These are phyloP conservation scores for Cisticola juncidis DNA, from an alignment of 2,113 vertebrate genomes.

Conservation along the genomic window DNA sequence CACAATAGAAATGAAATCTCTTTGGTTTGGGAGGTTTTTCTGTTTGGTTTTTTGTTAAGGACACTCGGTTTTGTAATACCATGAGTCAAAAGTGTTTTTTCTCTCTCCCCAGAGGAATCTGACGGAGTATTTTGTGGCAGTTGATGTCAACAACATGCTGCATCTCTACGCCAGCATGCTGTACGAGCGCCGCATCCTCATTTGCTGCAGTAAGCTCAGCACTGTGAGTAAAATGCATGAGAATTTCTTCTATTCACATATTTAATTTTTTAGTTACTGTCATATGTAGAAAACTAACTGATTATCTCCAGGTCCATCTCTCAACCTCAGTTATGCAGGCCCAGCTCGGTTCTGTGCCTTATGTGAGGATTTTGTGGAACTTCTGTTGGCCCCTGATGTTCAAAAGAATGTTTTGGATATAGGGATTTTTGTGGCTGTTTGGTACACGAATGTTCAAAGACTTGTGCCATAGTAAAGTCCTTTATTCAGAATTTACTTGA, in stretches of 20 bases:
- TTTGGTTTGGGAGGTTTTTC: background rate
- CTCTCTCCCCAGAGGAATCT: constrained; percentile 89
- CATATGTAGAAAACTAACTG: background rate
- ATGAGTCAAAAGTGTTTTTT: background rate
- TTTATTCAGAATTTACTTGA: background rate
- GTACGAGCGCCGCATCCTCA: constrained; percentile 93
- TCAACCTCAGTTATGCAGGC: background rate
- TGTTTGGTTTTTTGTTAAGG: background rate
- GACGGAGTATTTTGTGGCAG: constrained; percentile 97
- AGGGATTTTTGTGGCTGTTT: background rate
- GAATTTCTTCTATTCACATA: background rate
- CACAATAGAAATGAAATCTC: background rate
- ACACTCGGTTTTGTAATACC: background rate
- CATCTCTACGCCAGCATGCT: constrained; percentile 98
- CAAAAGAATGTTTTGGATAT: background rate
- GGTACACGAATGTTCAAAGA: background rate
- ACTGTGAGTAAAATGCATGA: constrained; percentile 84
- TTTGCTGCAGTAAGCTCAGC: constrained; percentile 96
- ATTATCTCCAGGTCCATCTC: background rate
- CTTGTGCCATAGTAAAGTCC: background rate
- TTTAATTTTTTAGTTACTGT: background rate
- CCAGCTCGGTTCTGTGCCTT: background rate
- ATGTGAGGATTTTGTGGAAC: background rate
- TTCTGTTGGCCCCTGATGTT: background rate
- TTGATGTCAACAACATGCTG: constrained; percentile 98